phyloP scores from a whole-genome alignment of 2,888 invertebrate genomes.

The Melangyna quadrimaculata region DNA sequence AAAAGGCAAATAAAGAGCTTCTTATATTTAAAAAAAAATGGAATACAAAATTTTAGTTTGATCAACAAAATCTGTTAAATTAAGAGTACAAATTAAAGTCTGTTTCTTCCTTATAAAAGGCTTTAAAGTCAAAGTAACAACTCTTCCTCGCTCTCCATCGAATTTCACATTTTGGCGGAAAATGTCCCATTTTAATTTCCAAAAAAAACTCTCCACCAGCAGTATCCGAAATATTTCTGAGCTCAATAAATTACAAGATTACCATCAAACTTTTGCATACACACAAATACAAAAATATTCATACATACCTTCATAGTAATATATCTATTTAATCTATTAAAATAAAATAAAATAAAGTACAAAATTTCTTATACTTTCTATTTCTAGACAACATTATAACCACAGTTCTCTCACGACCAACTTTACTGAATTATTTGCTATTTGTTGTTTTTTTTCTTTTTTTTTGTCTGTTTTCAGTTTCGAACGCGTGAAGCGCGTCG shows the following conservation, averaged over 20 bases:
- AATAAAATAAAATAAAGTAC: no score
- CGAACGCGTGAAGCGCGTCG: constrained; percentile 46
- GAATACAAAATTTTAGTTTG: no score
- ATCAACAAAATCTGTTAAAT: no score
- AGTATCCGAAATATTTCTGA: neutral
- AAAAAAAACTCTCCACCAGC: neutral
- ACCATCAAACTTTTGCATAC: neutral
- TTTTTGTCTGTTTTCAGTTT: neutral
- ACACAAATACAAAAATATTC: constrained; percentile 12
- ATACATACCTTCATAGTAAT: neutral
- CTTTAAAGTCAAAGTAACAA: neutral
- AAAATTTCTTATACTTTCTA: constrained; percentile 66
- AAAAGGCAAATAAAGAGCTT: no score
- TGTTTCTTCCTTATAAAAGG: no score
- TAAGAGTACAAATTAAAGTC: no score
- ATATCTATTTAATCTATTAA: neutral
- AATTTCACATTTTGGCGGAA: neutral
- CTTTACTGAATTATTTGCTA: neutral
- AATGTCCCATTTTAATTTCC: neutral
- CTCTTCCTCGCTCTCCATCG: no score
- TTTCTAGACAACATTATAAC: constrained; percentile 25
- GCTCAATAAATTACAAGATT: neutral
- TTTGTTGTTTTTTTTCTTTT: neutral
- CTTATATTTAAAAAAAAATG: no score
- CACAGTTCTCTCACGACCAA: constrained; percentile 34